Evolutionary conservation across 2,797 vertebrate species (phyloP), one percentile per base, ranked within the genome.

Genomic region (Clarias fuscus): DNA sequence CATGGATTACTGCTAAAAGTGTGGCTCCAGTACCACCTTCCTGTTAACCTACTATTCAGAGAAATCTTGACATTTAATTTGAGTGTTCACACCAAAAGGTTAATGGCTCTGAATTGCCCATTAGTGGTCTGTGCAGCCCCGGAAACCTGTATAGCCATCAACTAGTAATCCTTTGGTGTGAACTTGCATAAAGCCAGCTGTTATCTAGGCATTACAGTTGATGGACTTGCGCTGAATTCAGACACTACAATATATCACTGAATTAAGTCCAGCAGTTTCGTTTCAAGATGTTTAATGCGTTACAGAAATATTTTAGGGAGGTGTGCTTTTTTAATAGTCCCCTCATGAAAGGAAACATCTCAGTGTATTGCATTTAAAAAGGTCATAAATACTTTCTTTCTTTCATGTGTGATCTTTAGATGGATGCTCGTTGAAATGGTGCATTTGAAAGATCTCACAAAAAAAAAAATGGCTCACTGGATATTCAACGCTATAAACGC

Each of bases 1-100:
- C 68, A 79, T 40, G 58, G 33, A 78, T 87, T 61, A 40, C 15
- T 80, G 61, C 71, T 56, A 61, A 79, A 27, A 79, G 68, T 53
- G 72, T 59, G 71, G 67, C 13, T 37, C 27, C 56, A 40, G n/a
- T 62, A 33, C 58, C 61, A 37, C 76, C 58, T 5, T 76, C 27
- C 58, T 53, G 59, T 86, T 84, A 88, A 56, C 68, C 62, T 71
- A 79, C 85, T 85, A 48, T 82, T 83, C 84, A 71, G 24, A 77
- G 33, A 81, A 85, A 87, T 84, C 84, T 84, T 89, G 89, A 89
- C 89, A 89, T 89, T 89, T 89, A 58, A 85, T 84, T 84, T 85
- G 79, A 82, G 67, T 37, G 27, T 87, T 87, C 77, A 88, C 82
- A 87, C 83, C 64, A 61, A 82, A 83, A 87, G 75, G 87, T 68